phyloP scores from a whole-genome alignment of 1,140 invertebrate species.

The Brachionus paranguensis region DNA sequence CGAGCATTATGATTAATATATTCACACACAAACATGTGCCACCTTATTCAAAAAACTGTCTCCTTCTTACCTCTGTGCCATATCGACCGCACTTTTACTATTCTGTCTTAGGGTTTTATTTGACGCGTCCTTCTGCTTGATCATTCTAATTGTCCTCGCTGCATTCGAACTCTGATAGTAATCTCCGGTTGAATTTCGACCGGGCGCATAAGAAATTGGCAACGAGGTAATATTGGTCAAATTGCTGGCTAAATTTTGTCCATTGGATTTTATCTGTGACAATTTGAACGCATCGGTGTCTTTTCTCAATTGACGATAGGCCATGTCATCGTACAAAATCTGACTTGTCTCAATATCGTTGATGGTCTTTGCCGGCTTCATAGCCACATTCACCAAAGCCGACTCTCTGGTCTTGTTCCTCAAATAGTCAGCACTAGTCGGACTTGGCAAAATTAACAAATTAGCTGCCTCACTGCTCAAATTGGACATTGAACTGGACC shows the following conservation, averaged over 20 bases:
- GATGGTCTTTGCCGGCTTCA: conserved; percentile 2
- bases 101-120: conserved; percentile 1
- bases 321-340: conserved; percentile 38
- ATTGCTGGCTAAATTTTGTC: background rate
- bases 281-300: conserved; percentile 14
- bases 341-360: conserved; percentile 30
- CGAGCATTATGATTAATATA: background rate
- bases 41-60: background rate
- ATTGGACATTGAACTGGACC: background rate
- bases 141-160: conserved; percentile 4
- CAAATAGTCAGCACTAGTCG: conserved; percentile 34
- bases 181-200: background rate
- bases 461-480: background rate
- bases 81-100: background rate
- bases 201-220: background rate
- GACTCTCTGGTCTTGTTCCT: conserved; percentile 31
- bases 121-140: conserved; percentile 28
- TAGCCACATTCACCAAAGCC: conserved; percentile 19
- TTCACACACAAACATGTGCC: background rate
- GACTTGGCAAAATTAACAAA: conserved; percentile 27
- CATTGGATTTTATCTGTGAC: conserved; percentile 9
- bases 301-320: conserved; percentile 26
- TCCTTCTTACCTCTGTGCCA: background rate
- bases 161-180: background rate
- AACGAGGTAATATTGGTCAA: conserved; percentile 7